Conservation (phyloP, 2,113 vertebrate genomes). For the Engraulis encrasicolus region DNA sequence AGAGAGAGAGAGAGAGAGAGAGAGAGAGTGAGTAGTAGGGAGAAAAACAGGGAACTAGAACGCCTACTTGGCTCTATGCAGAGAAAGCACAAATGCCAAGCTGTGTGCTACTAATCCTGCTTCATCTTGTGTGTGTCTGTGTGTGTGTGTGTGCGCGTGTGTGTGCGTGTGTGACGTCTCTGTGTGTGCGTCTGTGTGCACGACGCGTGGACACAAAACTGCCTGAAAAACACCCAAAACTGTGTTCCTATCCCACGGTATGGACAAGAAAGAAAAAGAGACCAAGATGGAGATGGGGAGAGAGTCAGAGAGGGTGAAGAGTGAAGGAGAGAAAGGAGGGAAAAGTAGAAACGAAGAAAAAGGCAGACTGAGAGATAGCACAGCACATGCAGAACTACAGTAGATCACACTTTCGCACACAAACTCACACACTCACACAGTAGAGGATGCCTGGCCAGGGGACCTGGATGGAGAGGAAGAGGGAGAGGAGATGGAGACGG, state of each 20-base stretch:
- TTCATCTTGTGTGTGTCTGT: slow-evolving; percentile 23
- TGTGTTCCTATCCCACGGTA: neutral
- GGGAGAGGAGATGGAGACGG: too few relatives aligned
- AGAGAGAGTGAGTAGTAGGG: too few relatives aligned
- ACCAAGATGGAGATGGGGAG: slow-evolving; percentile 62
- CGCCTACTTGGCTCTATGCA: slow-evolving; percentile 71
- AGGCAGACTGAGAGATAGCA: slow-evolving; percentile 9
- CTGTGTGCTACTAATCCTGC: slow-evolving; percentile 74
- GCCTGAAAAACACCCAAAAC: neutral
- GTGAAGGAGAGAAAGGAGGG: slow-evolving; percentile 41
- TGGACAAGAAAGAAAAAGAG: slow-evolving; percentile 23
- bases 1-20: too few relatives aligned
- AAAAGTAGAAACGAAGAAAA: slow-evolving; percentile 36
- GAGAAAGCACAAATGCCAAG: slow-evolving; percentile 48
- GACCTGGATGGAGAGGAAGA: slow-evolving; percentile 22
- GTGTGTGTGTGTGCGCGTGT: neutral
- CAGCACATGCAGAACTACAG: neutral
- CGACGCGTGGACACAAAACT: neutral
- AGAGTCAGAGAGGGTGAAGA: neutral
- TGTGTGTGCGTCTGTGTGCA: neutral
- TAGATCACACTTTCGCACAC: neutral
- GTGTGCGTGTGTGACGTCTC: neutral
- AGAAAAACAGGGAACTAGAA: slow-evolving; percentile 23
- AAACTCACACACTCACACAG: neutral
- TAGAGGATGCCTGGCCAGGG: slow-evolving; percentile 15